phyloP scores from a whole-genome alignment of 2,113 vertebrate genomes.

The Craseonycteris thonglongyai region DNA sequence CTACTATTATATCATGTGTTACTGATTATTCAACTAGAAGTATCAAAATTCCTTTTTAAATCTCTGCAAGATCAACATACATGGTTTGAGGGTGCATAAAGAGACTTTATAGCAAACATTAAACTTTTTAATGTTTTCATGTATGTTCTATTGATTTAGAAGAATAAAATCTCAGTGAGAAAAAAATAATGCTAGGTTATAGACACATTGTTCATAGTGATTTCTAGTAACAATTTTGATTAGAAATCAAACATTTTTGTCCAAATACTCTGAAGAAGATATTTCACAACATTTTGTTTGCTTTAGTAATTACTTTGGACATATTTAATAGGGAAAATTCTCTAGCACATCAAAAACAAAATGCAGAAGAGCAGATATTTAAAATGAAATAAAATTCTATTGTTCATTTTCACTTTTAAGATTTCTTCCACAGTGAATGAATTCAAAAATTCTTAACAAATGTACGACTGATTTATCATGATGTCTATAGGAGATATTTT shows the following conservation, averaged over 20 bases:
- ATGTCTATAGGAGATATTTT: not conserved
- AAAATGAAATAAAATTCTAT: conserved; percentile 24
- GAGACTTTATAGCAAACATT: conserved; percentile 7
- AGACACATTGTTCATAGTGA: not conserved
- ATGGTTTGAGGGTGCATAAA: not conserved
- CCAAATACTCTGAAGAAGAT: conserved; percentile 3
- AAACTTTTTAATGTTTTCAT: conserved; percentile 26
- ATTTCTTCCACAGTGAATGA: conserved; percentile 3
- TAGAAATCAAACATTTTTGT: conserved; percentile 21
- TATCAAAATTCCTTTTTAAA: conserved; percentile 33
- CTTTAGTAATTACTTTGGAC: conserved; percentile 5
- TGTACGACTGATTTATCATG: conserved; percentile 14
- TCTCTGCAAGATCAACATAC: not conserved
- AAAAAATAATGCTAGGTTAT: not conserved
- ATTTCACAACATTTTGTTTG: not conserved
- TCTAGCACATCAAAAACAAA: conserved; percentile 19
- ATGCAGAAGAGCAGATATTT: not conserved
- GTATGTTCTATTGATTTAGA: conserved; percentile 1
- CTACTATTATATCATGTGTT: not conserved
- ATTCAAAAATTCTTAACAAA: conserved; percentile 12
- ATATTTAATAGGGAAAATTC: not conserved
- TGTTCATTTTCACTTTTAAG: not conserved
- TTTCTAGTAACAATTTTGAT: not conserved
- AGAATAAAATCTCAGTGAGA: conserved; percentile 28
- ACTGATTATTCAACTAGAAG: conserved; percentile 26